Evolutionary conservation across 2,888 invertebrate species (phyloP).

Genomic region (Lasioglossum oenotherae): DNA sequence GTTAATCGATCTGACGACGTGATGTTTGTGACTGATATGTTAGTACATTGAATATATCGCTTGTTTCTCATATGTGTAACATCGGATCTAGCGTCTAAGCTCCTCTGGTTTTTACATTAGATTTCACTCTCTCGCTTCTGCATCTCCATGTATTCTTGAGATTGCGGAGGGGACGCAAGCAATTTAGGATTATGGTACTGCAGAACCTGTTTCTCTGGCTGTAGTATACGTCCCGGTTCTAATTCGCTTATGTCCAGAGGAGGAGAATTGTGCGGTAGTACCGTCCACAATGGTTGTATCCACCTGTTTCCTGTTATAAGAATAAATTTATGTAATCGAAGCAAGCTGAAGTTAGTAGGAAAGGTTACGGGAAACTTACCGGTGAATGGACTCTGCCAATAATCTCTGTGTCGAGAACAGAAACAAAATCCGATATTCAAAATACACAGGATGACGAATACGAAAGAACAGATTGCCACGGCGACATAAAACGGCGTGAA

Average conservation of each 20-base stretch:
- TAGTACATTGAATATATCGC: slow-evolving; percentile 59
- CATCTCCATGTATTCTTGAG: slow-evolving; percentile 87
- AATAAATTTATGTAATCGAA: neutral
- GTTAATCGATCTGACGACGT: slow-evolving; percentile 23
- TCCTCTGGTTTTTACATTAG: slow-evolving; percentile 88
- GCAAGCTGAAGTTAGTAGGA: neutral
- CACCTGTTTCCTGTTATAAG: slow-evolving; percentile 90
- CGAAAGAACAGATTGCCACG: slow-evolving; percentile 91
- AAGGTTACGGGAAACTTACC: slow-evolving; percentile 85
- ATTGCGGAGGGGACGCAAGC: slow-evolving; percentile 67
- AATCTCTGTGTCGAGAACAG: slow-evolving; percentile 91
- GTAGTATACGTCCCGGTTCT: slow-evolving; percentile 62
- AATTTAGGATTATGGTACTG: slow-evolving; percentile 82
- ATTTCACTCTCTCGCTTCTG: slow-evolving; percentile 94
- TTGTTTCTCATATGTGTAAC: neutral
- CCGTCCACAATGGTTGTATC: slow-evolving; percentile 93
- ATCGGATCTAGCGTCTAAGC: slow-evolving; percentile 81
- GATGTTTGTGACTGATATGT: slow-evolving; percentile 9
- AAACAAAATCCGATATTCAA: slow-evolving; percentile 93
- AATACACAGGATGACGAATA: slow-evolving; percentile 89
- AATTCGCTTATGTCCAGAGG: slow-evolving; percentile 92
- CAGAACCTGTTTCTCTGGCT: slow-evolving; percentile 70
- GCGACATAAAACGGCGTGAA: slow-evolving; percentile 94
- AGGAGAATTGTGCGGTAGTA: slow-evolving; percentile 93
- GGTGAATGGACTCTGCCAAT: slow-evolving; percentile 93